These are phyloP conservation scores for Guaruba guarouba DNA, from an alignment of 2,113 vertebrate genomes.

Conservation along the genomic window DNA sequence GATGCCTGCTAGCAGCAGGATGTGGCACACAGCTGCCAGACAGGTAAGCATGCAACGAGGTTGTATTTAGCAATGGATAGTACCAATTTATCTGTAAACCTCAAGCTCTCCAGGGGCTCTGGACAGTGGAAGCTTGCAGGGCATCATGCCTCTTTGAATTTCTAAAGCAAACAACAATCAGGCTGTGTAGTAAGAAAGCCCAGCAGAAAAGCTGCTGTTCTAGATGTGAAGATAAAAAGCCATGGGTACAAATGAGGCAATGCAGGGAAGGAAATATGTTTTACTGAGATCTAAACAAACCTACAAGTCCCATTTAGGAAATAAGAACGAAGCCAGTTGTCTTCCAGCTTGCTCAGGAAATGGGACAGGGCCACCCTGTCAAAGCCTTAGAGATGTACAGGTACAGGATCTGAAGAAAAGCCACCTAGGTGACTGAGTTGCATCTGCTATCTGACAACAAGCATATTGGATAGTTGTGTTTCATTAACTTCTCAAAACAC, in stretches of 20 bases:
- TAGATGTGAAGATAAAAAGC: conserved; percentile 12
- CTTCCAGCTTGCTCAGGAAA: neutral
- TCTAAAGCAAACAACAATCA: conserved; percentile 33
- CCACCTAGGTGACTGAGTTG: neutral
- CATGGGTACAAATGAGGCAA: neutral
- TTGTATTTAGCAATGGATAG: neutral
- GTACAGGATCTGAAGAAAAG: neutral
- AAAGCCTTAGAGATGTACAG: neutral
- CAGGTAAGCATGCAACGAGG: neutral
- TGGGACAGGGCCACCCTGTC: neutral
- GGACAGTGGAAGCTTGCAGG: neutral
- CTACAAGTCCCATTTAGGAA: neutral
- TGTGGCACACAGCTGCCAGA: neutral
- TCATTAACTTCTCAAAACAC: neutral
- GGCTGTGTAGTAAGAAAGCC: neutral
- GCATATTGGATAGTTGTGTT: neutral
- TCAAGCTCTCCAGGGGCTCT: neutral
- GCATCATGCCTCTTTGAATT: neutral
- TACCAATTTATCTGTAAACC: conserved; percentile 33
- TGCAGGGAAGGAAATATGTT: neutral
- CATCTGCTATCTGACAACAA: neutral
- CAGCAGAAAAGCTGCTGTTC: neutral
- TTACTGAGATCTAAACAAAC: neutral
- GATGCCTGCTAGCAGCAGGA: neutral
- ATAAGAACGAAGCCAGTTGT: neutral